Evolutionary conservation across 1,140 invertebrate genomes (phyloP).

Genomic region (Stratiolaelaps scimitus): DNA sequence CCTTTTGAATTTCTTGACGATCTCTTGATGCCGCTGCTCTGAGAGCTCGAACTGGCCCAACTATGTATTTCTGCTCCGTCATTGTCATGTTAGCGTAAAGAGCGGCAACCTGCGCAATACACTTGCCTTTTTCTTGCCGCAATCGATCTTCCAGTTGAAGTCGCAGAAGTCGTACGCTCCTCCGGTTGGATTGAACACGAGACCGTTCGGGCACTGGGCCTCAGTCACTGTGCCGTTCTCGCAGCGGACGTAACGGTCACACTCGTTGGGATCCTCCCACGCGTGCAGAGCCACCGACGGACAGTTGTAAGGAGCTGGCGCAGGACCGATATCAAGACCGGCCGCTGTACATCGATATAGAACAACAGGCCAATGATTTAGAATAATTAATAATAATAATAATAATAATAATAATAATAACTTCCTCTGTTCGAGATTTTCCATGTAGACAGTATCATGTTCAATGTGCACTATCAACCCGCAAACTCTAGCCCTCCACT

Average conservation of each 20-base stretch:
- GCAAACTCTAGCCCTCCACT: no score
- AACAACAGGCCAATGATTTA: no score
- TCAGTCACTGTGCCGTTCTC: constrained; percentile 75
- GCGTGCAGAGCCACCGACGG: constrained; percentile 1
- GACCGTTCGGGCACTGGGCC: constrained; percentile 78
- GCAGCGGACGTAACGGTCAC: constrained; percentile 75
- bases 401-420: no score
- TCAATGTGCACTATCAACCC: no score
- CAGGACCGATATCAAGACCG: neutral
- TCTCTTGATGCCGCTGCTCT: no score
- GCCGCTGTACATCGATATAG: neutral
- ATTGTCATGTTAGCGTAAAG: no score
- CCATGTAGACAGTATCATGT: no score
- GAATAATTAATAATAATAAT: no score
- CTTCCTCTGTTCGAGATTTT: no score
- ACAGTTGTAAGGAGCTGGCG: constrained; percentile 15
- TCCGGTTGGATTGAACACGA: constrained; percentile 76
- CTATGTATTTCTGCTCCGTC: no score
- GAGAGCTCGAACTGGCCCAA: no score
- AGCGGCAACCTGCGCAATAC: constrained; percentile 41
- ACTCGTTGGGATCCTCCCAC: constrained; percentile 40
- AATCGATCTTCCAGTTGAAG: constrained; percentile 81
- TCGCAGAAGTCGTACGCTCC: constrained; percentile 79
- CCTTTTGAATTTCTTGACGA: no score
- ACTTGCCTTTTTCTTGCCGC: constrained; percentile 60